Evolutionary conservation across 2,113 vertebrate genomes (phyloP), one percentile per base, ranked within the genome.

Genomic region (Rhinichthys klamathensis): DNA sequence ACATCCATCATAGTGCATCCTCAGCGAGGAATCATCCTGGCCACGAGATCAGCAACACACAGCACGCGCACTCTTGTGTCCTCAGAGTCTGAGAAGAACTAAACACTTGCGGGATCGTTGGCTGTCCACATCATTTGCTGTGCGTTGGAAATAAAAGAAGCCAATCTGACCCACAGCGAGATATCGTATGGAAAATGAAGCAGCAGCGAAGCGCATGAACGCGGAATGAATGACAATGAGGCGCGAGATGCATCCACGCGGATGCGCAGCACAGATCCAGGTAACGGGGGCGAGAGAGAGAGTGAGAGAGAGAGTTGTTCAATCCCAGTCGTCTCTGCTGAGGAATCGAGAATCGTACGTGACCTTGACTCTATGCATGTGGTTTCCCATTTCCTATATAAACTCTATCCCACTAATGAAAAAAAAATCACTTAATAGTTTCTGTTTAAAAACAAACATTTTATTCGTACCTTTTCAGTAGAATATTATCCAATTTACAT

Each of bases 11-110:
- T 18, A 18, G n/a, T 54, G 25, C 46, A 32, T 70, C 56, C 11
- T 80, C 56, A 61, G 77, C 77, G 77, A 41, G 77, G 77, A 56
- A 79, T 35, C 77, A 80, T 77, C 49, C 27, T 56, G 41, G 25
- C 72, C n/a, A 46, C 67, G 38, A 54, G 51, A 54, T 18, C n/a
- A 49, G 5, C 41, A 49, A 27, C 72, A 51, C 73, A 51, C 73
- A n/a, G 7, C 54, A 56, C 54, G 18, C 18, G 54, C 54, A 21
- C 54, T 56, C 21, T 0, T 21, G 51, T 12, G 10, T 60, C 76
- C 49, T 12, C 6, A 38, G 9, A 9, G 49, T 76, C 46, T 8
- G 46, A 25, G 8, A 13, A 16, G 15, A 21, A 2, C 10, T 7
- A 5, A 23, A 77, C 8, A 9, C 41, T 75, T 51, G 67, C 38